Base-by-base conservation (phyloP, 2,888 invertebrate genomes). In the Thecocarcelia acutangulata region DNA sequence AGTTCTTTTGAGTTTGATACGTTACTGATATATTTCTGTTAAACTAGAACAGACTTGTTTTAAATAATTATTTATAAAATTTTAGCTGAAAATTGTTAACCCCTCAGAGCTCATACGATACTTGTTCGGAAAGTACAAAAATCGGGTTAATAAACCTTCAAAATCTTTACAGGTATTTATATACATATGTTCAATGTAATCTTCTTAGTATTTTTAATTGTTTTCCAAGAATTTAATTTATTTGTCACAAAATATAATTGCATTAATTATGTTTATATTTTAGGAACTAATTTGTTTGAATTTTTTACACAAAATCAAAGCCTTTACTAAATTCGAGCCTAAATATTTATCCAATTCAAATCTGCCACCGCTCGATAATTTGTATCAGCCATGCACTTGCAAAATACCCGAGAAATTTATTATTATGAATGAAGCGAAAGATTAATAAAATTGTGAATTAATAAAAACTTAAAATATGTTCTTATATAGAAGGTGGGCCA, bases 71-170 rank as follows among this genome's bases (percentile, higher is more conserved):
- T 1, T 33, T 42, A 3, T 1, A 33, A 15, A 13, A 19, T 77
- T 66, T 15, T 24, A 87, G 72, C 86, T 83, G 50, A 52, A 83
- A 17, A 84, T 90, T 0, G 83, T 83, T n/a, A 84, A 88, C 33
- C 90, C 90, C 0, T 87, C 88, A 74, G 83, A 86, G 13, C 85
- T 89, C 58, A 84, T 90, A 17, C 84, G 85, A 2, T 61, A 85
- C 9, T 77, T 90, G 0, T 90, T 90, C 64, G 85, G 83, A 17
- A 84, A 85, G 28, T 89, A 88, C 64, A 80, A 85, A 13, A 82
- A 79, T 0, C 74, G 86, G 13, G 84, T 75, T 2, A 78, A 87
- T 0, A 87, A 85, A 9, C 85, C 86, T 0, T 82, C 63, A 9
- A 87, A 87, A 24, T 84, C 85, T 0, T 86, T 88, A 19, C 81